Percentiles rank a stretch among this genome's conserved stretches.
phyloP scores from a whole-genome alignment of 2,888 invertebrate genomes.

The Polylopha cassiicola region DNA sequence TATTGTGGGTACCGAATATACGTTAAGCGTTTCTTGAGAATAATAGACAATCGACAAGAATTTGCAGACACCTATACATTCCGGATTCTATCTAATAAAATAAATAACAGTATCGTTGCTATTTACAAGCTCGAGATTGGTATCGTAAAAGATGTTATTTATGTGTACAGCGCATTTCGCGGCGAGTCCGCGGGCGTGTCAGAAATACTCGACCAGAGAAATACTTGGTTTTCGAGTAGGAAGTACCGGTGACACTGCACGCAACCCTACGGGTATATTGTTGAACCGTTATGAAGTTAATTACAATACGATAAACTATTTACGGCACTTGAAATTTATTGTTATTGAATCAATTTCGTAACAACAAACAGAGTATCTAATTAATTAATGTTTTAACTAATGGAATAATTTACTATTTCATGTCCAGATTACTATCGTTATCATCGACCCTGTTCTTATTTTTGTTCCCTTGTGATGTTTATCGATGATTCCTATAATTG shows the following conservation, averaged over 20 bases:
- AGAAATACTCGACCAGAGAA: constrained; percentile 7
- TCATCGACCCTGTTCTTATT: too few species aligned
- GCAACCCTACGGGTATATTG: neutral
- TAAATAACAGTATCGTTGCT: constrained; percentile 16
- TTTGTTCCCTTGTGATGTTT: too few species aligned
- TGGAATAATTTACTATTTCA: too few species aligned
- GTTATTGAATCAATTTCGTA: constrained; percentile 2
- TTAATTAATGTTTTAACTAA: too few species aligned
- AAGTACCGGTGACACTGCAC: neutral
- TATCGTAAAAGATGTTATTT: constrained; percentile 19
- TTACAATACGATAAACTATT: constrained; percentile 2
- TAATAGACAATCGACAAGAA: constrained; percentile 5
- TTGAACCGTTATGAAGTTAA: constrained; percentile 4
- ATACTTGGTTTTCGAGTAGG: constrained; percentile 1
- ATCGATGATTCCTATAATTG: too few species aligned
- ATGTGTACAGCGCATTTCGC: constrained; percentile 11
- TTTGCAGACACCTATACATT: constrained; percentile 10
- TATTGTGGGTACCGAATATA: neutral
- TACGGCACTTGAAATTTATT: constrained; percentile 1
- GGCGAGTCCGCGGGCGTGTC: constrained; percentile 4
- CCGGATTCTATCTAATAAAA: constrained; percentile 14
- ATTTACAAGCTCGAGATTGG: constrained; percentile 16
- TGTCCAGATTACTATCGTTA: too few species aligned
- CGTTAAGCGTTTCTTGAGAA: neutral
- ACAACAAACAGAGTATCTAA: too few species aligned